Base-by-base conservation (phyloP, 2,797 vertebrate species). In the Erpetoichthys calabaricus region DNA sequence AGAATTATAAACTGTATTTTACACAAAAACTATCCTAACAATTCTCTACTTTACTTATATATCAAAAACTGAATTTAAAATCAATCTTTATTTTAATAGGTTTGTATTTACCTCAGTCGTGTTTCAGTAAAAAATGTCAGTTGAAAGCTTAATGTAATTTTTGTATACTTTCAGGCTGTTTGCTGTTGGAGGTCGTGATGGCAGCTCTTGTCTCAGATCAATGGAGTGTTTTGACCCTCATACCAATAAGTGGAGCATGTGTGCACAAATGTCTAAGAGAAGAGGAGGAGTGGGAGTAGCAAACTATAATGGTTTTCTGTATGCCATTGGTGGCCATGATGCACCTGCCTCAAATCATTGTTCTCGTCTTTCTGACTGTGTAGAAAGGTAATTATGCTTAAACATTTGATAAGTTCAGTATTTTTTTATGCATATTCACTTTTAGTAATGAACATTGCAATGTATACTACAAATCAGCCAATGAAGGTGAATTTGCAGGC, bases 171-270 rank as follows among this genome's bases (percentile, higher is more conserved):
- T 3, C 72, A 98, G 94, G 55, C 65, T 99, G 51, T 99, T 92
- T 47, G 94, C 96, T 0, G 91, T 97, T 0, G 94, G 94, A 0
- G 96, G 96, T 8, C 78, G 92, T 51, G 94, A 99, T 3, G 94
- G 94, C 59, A 97, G 94, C 80, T 97, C 92, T 0, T 99, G 96
- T 59, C 78, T 98, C 56, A 88, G 91, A 71, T 95, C 96, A 3
- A 93, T 98, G 90, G 94, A 99, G 71, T 94, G 89, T 51, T 99
- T 98, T 45, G 94, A 99, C 63, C 94, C 96, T 0, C 94, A 99
- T 68, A 99, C 94, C 10, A 99, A 99, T 80, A 99, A 98, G 67
- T 99, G 94, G 96, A 95, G 88, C 60, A 70, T 88, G 45, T 99
- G 96, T 49, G 84, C 92, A 1, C 74, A 91, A 1, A 97, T 99